Evolutionary conservation across 1,140 invertebrate species (phyloP), one percentile per base, ranked within the genome.

Genomic region (Asobara japonica): DNA sequence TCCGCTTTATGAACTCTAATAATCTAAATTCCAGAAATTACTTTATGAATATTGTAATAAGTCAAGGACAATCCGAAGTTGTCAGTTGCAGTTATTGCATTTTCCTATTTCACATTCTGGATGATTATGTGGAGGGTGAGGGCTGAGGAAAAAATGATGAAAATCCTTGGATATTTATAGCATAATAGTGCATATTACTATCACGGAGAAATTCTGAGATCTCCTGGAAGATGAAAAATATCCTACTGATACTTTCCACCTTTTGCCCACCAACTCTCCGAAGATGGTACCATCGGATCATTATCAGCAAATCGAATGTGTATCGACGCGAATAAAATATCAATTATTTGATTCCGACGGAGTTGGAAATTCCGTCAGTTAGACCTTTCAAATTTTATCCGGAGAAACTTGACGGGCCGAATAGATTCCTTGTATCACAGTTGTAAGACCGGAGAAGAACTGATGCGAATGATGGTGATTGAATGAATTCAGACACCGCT

Each of bases 11-110:
- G 8, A 22, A 56, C 18, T 56, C 22, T 22, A 56, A 56, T 56
- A 56, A 25, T 22, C 51, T 25, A 56, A 56, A 22, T 56, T 25
- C 7, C 11, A 10, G 8, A 56, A 56, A 56, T 56, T 25, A 56
- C 51, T 56, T 56, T 56, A 56, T 56, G 10, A 25, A 56, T 56
- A 56, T 56, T 56, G 22, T 56, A 56, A 56, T 56, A 27, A 56
- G 22, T 27, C 22, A 25, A 22, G 1, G 51, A 56, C 51, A 27
- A 5, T 27, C 51, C 7, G 13, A 27, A 56, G 22, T 8, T 22
- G 22, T 56, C 51, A 56, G 22, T 11, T 3, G 18, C 51, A 56
- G 51, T 25, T 56, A 56, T 27, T 27, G 22, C 0, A 20, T 56
- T 45, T 25, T 20, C 18, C 3, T 56, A 56, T 22, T 25, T 22